Conservation (phyloP, 1,140 invertebrate genomes). For the Pteromalus puparum region DNA sequence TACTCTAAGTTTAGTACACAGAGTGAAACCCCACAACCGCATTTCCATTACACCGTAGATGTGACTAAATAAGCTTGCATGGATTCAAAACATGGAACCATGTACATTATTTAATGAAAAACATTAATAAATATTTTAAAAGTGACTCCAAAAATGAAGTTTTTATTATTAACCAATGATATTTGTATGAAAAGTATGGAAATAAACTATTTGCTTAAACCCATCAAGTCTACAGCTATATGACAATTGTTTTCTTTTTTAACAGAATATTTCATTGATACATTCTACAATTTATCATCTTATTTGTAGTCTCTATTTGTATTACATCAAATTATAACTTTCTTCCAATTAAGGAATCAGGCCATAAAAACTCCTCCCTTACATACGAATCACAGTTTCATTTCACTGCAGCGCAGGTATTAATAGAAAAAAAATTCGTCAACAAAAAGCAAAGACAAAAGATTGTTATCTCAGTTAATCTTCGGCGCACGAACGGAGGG, state of each 20-base stretch:
- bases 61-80: conserved; percentile 2
- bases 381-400: too few species aligned
- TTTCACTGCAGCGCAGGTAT: neutral
- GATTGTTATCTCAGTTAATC: neutral
- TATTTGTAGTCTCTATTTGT: too few species aligned
- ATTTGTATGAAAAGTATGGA: too few species aligned
- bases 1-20: neutral
- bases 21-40: neutral
- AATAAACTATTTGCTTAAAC: too few species aligned
- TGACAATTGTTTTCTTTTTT: too few species aligned
- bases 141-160: neutral
- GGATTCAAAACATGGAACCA: neutral
- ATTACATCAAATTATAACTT: neutral
- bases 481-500: neutral
- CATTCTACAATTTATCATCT: too few species aligned
- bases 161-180: too few species aligned
- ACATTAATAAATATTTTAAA: conserved; percentile 35
- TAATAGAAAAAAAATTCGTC: conserved; percentile 9
- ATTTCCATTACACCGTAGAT: neutral
- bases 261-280: too few species aligned
- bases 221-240: too few species aligned
- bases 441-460: neutral
- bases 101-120: conserved; percentile 20
- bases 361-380: too few species aligned
- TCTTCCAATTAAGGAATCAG: too few species aligned